These are phyloP conservation scores for Oligia latruncula DNA, from an alignment of 2,888 invertebrate species.

Conservation along the genomic window DNA sequence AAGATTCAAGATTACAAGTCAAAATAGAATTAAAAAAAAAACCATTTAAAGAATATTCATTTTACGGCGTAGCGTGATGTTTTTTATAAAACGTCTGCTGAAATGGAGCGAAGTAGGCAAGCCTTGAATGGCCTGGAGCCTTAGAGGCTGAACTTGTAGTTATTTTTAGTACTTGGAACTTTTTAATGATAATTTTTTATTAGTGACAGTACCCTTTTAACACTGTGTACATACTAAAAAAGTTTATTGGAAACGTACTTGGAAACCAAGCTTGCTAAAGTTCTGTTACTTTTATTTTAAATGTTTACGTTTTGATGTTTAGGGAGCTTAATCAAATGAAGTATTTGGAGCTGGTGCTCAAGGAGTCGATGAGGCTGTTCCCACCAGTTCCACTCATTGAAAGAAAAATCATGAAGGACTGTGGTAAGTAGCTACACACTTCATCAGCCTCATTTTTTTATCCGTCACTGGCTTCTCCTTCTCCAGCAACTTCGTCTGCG, in stretches of 20 bases:
- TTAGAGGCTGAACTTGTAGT: neutral
- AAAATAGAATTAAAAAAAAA: neutral
- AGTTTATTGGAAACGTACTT: neutral
- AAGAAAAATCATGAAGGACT: slow-evolving; percentile 80
- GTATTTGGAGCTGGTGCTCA: slow-evolving; percentile 88
- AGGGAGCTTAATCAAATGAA: slow-evolving; percentile 88
- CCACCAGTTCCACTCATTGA: slow-evolving; percentile 88
- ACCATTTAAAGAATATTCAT: neutral
- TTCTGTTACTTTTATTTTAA: neutral
- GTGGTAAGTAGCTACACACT: slow-evolving; percentile 68
- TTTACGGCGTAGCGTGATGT: neutral
- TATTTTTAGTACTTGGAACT: neutral
- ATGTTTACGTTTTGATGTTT: slow-evolving; percentile 44
- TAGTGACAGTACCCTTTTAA: neutral
- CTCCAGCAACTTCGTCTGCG: no score
- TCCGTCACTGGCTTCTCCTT: neutral
- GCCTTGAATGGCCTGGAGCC: slow-evolving; percentile 17
- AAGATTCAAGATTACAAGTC: neutral
- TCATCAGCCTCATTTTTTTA: neutral
- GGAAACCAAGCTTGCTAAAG: neutral
- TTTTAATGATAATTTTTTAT: slow-evolving; percentile 21
- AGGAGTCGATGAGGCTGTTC: slow-evolving; percentile 88
- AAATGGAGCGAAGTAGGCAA: slow-evolving; percentile 17
- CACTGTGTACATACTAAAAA: neutral
- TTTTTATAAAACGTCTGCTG: slow-evolving; percentile 19